A percentile compares a stretch with the other conserved stretches of the same genome.
These are phyloP conservation scores for Andricus grossulariae DNA, from an alignment of 1,140 invertebrate species.

Conservation along the genomic window DNA sequence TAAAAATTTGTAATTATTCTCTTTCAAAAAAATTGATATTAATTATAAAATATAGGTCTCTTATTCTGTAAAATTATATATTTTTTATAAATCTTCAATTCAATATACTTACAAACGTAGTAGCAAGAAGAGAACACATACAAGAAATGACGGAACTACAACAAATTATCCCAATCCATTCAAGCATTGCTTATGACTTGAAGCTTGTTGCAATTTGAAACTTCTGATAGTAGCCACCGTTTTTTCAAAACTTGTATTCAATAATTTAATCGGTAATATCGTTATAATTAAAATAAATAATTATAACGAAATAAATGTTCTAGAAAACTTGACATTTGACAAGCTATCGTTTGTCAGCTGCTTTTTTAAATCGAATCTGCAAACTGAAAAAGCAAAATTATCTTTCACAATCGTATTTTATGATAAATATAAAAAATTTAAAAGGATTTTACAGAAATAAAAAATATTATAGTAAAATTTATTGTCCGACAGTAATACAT, in stretches of 20 bases:
- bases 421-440: too few species aligned
- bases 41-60: too few species aligned
- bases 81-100: background rate
- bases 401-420: too few species aligned
- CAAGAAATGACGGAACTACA: constrained; percentile 17
- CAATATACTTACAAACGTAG: background rate
- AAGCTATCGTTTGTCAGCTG: background rate
- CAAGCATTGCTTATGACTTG: background rate
- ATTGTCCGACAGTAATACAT: too few species aligned
- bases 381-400: too few species aligned
- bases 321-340: background rate
- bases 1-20: too few species aligned
- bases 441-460: too few species aligned
- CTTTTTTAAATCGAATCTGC: background rate
- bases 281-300: background rate
- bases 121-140: background rate
- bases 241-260: background rate
- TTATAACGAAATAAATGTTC: background rate
- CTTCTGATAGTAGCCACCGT: background rate
- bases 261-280: background rate
- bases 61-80: too few species aligned
- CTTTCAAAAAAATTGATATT: too few species aligned
- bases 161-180: constrained; percentile 23
- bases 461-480: too few species aligned
- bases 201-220: background rate